Evolutionary conservation across 2,113 vertebrate species (phyloP).

Genomic region (Sinocyclocheilus anshuiensis): DNA sequence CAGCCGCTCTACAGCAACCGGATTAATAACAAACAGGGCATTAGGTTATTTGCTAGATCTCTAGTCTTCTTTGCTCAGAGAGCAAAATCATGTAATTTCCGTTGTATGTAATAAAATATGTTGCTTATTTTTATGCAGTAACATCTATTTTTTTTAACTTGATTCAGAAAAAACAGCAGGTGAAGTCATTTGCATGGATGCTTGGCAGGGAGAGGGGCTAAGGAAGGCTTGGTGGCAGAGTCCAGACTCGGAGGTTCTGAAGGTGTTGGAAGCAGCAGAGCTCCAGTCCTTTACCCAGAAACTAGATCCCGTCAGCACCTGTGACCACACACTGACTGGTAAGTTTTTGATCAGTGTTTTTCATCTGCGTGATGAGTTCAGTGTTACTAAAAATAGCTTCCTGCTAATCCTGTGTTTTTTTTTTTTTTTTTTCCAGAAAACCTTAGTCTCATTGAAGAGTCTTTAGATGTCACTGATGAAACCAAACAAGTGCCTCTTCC

Average conservation of each 20-base stretch:
- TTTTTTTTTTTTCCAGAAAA: conserved; percentile 56
- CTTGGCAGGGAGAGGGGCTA: conserved; percentile 75
- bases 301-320: conserved; percentile 69
- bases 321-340: conserved; percentile 46
- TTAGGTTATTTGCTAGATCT: background rate
- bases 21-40: conserved; percentile 23
- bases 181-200: conserved; percentile 81
- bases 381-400: background rate
- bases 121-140: background rate
- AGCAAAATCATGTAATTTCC: background rate
- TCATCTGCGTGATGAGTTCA: background rate
- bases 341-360: conserved; percentile 26
- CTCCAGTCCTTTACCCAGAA: conserved; percentile 84
- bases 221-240: conserved; percentile 84
- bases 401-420: background rate
- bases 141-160: background rate
- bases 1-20: conserved; percentile 37
- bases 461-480: conserved; percentile 39
- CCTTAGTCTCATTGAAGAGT: conserved; percentile 34
- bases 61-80: background rate
- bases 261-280: conserved; percentile 84
- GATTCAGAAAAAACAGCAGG: conserved; percentile 79
- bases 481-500: conserved; percentile 25
- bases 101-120: background rate
- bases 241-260: conserved; percentile 82